These are phyloP conservation scores for Distichodus sexfasciatus DNA, from an alignment of 2,797 vertebrate species.

Conservation along the genomic window DNA sequence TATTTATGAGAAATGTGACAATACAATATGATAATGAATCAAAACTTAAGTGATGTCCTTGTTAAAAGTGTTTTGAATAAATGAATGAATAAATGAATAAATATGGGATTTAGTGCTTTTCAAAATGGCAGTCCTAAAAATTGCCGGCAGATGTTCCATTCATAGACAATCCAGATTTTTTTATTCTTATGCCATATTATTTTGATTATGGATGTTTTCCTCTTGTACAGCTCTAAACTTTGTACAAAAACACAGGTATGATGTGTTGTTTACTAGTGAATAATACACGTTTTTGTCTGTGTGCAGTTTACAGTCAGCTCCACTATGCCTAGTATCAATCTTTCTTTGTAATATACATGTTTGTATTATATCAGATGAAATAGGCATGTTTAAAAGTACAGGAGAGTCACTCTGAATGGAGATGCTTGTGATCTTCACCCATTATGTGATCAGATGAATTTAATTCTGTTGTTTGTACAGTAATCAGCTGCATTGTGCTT, in stretches of 20 bases:
- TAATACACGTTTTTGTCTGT: background rate
- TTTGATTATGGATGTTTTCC: background rate
- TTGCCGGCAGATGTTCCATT: background rate
- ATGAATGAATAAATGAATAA: too few relatives aligned
- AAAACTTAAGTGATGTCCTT: too few relatives aligned
- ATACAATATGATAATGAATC: background rate
- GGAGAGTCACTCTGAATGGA: slow-evolving; percentile 19
- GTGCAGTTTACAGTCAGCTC: background rate
- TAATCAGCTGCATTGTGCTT: slow-evolving; percentile 21
- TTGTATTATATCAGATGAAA: slow-evolving; percentile 10
- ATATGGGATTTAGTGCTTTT: too few relatives aligned
- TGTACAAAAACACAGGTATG: background rate
- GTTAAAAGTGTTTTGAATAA: too few relatives aligned
- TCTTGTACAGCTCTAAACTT: slow-evolving; percentile 7
- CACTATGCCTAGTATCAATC: background rate
- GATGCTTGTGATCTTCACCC: slow-evolving; percentile 14
- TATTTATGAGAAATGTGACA: background rate
- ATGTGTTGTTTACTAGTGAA: background rate
- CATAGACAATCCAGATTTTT: background rate
- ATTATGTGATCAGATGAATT: slow-evolving; percentile 3
- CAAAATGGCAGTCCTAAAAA: background rate
- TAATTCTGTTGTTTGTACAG: slow-evolving; percentile 5
- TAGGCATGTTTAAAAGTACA: slow-evolving; percentile 20
- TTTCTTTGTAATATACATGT: background rate
- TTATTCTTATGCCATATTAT: background rate